phyloP scores from a whole-genome alignment of 2,113 vertebrate genomes.

The Myiopsitta monachus region DNA sequence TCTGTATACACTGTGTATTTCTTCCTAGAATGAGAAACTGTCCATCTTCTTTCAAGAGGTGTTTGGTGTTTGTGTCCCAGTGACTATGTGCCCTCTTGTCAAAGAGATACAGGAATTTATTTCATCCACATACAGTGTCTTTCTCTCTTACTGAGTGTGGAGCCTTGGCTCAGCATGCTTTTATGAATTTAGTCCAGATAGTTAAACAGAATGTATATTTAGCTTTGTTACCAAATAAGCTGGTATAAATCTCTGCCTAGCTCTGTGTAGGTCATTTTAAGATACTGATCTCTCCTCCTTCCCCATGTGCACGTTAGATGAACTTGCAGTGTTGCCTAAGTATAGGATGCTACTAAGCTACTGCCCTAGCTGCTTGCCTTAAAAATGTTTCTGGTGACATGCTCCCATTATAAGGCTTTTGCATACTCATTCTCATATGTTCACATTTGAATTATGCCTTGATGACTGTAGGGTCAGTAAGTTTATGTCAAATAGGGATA shows the following conservation, averaged over 20 bases:
- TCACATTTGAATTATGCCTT: neutral
- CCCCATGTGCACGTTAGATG: rapidly evolving
- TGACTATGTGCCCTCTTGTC: neutral
- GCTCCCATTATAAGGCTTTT: neutral
- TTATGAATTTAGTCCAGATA: neutral
- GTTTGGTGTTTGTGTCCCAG: neutral
- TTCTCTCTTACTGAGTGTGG: neutral
- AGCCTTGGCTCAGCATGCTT: neutral
- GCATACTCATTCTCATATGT: neutral
- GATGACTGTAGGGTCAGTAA: neutral
- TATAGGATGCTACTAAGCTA: neutral
- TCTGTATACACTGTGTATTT: neutral
- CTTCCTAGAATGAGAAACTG: neutral
- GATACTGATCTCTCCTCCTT: neutral
- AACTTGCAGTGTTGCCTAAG: neutral
- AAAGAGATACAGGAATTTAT: neutral
- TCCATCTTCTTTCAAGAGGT: neutral
- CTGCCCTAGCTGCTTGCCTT: neutral
- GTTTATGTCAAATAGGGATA: neutral
- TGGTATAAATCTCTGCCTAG: neutral
- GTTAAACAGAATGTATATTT: neutral
- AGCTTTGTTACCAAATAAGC: neutral
- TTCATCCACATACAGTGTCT: neutral
- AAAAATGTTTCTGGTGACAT: neutral
- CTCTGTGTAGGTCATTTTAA: neutral